Evolutionary conservation across 1,140 invertebrate species (phyloP).

Genomic region (Drosophila oshimai): DNA sequence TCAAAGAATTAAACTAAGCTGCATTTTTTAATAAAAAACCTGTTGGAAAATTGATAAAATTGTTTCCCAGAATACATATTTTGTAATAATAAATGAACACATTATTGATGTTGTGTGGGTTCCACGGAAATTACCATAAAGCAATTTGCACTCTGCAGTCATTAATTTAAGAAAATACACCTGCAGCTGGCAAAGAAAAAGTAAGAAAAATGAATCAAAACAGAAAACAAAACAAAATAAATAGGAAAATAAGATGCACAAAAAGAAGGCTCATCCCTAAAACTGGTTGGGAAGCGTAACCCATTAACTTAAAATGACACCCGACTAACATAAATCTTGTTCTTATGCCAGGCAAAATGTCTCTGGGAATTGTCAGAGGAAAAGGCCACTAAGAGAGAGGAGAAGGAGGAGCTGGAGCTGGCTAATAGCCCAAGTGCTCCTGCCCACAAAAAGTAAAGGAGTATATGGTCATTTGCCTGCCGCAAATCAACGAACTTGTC

Average conservation of each 20-base stretch:
- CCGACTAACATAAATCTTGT: slow-evolving; percentile 68
- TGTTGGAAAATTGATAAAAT: too few species aligned
- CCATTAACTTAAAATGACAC: slow-evolving; percentile 78
- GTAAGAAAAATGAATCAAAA: neutral
- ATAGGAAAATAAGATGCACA: neutral
- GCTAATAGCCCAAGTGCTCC: slow-evolving; percentile 61
- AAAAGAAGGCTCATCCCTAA: slow-evolving; percentile 25
- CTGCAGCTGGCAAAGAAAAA: slow-evolving; percentile 38
- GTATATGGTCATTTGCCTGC: slow-evolving; percentile 64
- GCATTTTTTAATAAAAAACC: too few species aligned
- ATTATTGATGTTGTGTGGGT: slow-evolving; percentile 18
- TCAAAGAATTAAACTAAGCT: too few species aligned
- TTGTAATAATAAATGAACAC: neutral
- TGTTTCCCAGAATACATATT: too few species aligned
- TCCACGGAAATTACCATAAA: slow-evolving; percentile 61
- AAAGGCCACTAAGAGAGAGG: slow-evolving; percentile 9
- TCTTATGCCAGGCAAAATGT: slow-evolving; percentile 42
- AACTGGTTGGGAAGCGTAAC: slow-evolving; percentile 48
- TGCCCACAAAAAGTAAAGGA: slow-evolving; percentile 26
- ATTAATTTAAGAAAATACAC: slow-evolving; percentile 65
- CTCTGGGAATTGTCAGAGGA: slow-evolving; percentile 70
- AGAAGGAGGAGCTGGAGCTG: slow-evolving; percentile 23
- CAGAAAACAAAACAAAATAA: neutral
- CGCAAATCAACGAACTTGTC: slow-evolving; percentile 75
- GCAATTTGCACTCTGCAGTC: slow-evolving; percentile 63